Percentiles rank a stretch among this genome's conserved stretches.
Conservation (phyloP, 1,140 invertebrate genomes). For the Dendroctonus valens region DNA sequence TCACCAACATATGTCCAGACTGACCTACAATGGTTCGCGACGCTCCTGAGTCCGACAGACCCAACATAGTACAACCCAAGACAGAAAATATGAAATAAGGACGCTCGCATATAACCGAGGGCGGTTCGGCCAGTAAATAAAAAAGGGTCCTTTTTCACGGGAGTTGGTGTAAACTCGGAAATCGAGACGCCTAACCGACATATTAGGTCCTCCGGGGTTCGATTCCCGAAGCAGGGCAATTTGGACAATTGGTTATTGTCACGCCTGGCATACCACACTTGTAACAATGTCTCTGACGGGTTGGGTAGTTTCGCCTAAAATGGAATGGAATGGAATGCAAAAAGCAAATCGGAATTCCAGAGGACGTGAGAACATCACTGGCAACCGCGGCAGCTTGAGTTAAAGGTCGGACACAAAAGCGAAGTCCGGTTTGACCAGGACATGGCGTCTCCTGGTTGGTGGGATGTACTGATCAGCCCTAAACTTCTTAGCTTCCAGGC, state of each 20-base stretch:
- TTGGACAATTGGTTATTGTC: slow-evolving; percentile 14
- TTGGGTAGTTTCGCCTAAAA: slow-evolving; percentile 3
- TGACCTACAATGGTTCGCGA: slow-evolving; percentile 22
- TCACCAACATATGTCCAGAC: not conserved
- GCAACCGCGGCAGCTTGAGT: not conserved
- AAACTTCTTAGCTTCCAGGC: slow-evolving; percentile 10
- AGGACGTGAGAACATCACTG: not conserved
- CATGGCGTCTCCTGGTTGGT: slow-evolving; percentile 1
- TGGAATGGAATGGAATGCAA: too few relatives aligned
- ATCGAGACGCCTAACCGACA: not conserved
- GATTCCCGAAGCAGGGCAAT: slow-evolving; percentile 22
- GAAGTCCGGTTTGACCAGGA: slow-evolving; percentile 7
- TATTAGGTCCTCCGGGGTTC: not conserved
- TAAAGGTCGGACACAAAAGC: slow-evolving; percentile 1
- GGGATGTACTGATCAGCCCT: slow-evolving; percentile 3
- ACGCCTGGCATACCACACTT: slow-evolving; percentile 12
- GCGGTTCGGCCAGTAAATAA: not conserved
- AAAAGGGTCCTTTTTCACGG: not conserved
- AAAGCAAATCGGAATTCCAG: slow-evolving; percentile 2
- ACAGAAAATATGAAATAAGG: slow-evolving; percentile 26
- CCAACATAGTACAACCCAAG: slow-evolving; percentile 12
- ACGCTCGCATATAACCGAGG: slow-evolving; percentile 9
- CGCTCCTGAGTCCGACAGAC: slow-evolving; percentile 31
- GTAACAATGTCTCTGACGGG: slow-evolving; percentile 10
- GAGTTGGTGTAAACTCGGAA: not conserved